These are phyloP conservation scores for Eonycteris spelaea DNA, from an alignment of 2,113 vertebrate species.

Conservation along the genomic window DNA sequence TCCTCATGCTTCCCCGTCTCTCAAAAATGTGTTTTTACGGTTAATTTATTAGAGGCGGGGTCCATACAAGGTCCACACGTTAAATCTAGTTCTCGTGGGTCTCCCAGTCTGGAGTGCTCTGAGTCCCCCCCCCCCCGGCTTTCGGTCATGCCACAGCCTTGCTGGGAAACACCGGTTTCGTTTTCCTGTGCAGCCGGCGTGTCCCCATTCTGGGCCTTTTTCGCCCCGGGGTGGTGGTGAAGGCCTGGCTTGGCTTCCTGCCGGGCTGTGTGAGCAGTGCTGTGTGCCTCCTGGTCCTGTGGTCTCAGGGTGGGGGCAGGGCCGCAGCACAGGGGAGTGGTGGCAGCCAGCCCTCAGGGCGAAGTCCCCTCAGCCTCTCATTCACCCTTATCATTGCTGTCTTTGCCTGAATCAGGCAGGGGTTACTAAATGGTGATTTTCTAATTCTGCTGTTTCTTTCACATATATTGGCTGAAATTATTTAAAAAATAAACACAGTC, in stretches of 20 bases:
- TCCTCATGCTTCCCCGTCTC: not conserved
- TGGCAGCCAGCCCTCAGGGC: too few relatives aligned
- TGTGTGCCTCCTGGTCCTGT: not conserved
- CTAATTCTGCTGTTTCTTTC: not conserved
- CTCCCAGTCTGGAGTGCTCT: not conserved
- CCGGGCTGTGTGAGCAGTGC: too few relatives aligned
- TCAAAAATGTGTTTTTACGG: not conserved
- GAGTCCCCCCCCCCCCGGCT: not conserved
- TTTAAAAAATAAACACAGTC: not conserved
- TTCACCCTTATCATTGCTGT: not conserved
- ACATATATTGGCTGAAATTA: not conserved
- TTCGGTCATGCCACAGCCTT: not conserved
- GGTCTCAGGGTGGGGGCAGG: not conserved
- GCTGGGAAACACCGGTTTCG: not conserved
- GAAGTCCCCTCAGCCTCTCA: rapidly evolving
- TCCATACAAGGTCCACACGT: not conserved
- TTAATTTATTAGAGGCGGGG: not conserved
- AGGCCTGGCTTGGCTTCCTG: not conserved
- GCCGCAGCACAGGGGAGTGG: too few relatives aligned
- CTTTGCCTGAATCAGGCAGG: not conserved
- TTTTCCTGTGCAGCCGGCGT: not conserved
- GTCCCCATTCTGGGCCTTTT: too few relatives aligned
- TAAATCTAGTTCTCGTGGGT: not conserved
- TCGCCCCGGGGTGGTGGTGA: not conserved
- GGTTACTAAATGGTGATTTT: not conserved